These are phyloP conservation scores for Drosophila parvula DNA, from an alignment of 1,140 invertebrate genomes.

Conservation along the genomic window DNA sequence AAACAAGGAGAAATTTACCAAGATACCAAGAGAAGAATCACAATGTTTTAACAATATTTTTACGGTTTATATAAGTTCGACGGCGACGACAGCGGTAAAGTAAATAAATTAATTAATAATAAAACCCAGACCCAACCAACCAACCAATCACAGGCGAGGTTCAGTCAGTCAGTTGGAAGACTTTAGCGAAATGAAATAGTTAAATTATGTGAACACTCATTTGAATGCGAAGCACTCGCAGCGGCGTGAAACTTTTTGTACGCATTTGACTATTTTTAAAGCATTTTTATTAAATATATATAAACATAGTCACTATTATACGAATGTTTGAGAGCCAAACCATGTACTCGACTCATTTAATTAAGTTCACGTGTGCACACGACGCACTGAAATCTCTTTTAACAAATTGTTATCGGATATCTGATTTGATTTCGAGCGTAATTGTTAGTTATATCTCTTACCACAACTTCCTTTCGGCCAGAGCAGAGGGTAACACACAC, in stretches of 20 bases:
- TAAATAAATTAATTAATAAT: constrained; percentile 44
- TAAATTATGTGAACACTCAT: constrained; percentile 69
- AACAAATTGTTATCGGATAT: constrained; percentile 74
- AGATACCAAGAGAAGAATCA: constrained; percentile 46
- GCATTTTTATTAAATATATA: constrained; percentile 70
- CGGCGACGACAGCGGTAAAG: constrained; percentile 33
- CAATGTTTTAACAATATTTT: constrained; percentile 80
- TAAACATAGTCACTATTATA: constrained; percentile 63
- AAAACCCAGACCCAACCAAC: constrained; percentile 26
- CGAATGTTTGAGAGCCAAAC: constrained; percentile 54
- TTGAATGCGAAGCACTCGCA: constrained; percentile 51
- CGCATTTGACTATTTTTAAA: constrained; percentile 82
- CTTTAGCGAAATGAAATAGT: constrained; percentile 79
- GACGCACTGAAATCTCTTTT: constrained; percentile 50
- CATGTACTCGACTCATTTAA: constrained; percentile 66
- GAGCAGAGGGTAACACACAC: constrained; percentile 31
- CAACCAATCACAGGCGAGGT: constrained; percentile 7
- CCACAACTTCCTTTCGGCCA: constrained; percentile 65
- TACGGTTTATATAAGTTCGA: constrained; percentile 75
- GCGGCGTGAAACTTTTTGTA: constrained; percentile 75
- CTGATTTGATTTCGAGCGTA: constrained; percentile 66
- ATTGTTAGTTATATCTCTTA: constrained; percentile 59
- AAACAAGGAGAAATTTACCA: constrained; percentile 54
- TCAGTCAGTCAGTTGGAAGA: constrained; percentile 52
- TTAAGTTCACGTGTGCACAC: constrained; percentile 55